Evolutionary conservation across 1,140 invertebrate species (phyloP).

Genomic region (Anastatus disparis): DNA sequence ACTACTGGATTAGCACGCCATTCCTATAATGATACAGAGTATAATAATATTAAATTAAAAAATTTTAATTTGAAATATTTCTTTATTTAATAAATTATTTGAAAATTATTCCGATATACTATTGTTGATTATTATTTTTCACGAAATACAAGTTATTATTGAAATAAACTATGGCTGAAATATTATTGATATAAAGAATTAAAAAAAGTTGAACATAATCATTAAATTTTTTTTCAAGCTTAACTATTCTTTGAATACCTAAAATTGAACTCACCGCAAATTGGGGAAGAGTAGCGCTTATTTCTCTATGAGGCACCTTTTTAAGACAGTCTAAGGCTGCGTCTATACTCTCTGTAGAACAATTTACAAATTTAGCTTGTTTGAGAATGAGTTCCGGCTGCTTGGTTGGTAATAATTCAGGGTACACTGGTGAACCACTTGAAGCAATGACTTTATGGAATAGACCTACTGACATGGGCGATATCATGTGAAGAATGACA

Average conservation of each 20-base stretch:
- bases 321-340: constrained; percentile 73
- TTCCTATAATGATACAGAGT: too few species aligned
- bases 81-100: too few species aligned
- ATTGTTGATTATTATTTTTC: too few species aligned
- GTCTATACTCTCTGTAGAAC: constrained; percentile 68
- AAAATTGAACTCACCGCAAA: constrained; percentile 39
- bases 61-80: too few species aligned
- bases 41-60: too few species aligned
- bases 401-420: constrained; percentile 66
- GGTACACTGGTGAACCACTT: constrained; percentile 75
- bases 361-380: constrained; percentile 75
- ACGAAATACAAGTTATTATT: too few species aligned
- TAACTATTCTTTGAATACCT: not conserved
- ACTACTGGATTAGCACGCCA: constrained; percentile 70
- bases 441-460: constrained; percentile 71
- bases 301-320: constrained; percentile 50
- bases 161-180: too few species aligned
- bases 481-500: constrained; percentile 73
- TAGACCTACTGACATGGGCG: constrained; percentile 67
- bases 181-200: too few species aligned
- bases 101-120: too few species aligned
- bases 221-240: too few species aligned
- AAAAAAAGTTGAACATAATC: too few species aligned
- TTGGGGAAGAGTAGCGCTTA: constrained; percentile 29
- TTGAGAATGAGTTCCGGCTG: constrained; percentile 70